Percentiles rank a stretch among this genome's conserved stretches.
phyloP scores from a whole-genome alignment of 2,113 vertebrate genomes.

The Bungarus multicinctus region DNA sequence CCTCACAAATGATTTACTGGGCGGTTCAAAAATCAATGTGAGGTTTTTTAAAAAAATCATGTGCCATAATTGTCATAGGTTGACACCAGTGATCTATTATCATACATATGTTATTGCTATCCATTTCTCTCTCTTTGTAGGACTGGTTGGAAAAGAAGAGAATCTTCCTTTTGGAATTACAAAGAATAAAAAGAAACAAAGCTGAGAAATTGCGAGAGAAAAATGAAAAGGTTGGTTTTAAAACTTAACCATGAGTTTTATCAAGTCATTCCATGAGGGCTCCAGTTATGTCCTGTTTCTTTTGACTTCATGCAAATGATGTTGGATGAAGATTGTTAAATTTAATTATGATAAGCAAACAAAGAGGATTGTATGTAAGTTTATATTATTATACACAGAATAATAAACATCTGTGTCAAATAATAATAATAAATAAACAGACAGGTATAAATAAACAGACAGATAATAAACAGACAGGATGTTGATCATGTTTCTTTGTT shows the following conservation, averaged over 20 bases:
- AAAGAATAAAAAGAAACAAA: conserved; percentile 78
- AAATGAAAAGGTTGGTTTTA: conserved; percentile 73
- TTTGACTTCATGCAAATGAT: background rate
- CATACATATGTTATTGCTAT: background rate
- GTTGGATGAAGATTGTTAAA: background rate
- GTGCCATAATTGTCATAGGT: background rate
- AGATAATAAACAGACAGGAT: background rate
- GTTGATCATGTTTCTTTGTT: background rate
- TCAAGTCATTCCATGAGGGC: background rate
- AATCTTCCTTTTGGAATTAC: conserved; percentile 66
- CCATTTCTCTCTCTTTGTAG: conserved; percentile 66
- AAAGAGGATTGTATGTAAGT: background rate
- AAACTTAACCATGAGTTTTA: background rate
- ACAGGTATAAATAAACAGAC: too few species aligned
- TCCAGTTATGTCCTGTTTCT: background rate
- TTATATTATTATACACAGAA: background rate
- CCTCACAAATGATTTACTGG: background rate
- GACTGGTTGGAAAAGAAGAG: conserved; percentile 91
- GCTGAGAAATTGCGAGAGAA: conserved; percentile 75
- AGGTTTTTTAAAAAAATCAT: background rate
- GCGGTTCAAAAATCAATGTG: background rate
- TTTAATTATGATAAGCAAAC: background rate
- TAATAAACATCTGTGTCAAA: background rate
- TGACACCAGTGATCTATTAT: background rate
- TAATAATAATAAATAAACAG: too few species aligned